phyloP scores from a whole-genome alignment of 2,888 invertebrate genomes.

The Drosophila mimica region DNA sequence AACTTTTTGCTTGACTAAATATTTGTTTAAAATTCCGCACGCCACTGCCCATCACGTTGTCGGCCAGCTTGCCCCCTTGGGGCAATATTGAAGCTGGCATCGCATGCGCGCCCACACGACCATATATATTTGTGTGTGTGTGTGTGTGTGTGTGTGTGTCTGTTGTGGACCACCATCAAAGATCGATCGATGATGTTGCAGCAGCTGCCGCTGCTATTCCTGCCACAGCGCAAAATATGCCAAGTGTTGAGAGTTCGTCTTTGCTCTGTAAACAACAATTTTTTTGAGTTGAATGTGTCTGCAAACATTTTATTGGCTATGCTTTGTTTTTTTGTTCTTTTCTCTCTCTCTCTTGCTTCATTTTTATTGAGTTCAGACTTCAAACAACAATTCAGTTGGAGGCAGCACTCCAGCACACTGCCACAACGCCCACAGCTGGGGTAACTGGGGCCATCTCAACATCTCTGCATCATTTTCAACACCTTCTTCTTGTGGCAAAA shows the following conservation, averaged over 20 bases:
- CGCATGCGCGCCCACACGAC: constrained; percentile 54
- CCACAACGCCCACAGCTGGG: constrained; percentile 47
- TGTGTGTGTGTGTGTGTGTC: too few species aligned
- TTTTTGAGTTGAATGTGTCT: constrained; percentile 45
- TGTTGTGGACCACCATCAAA: constrained; percentile 63
- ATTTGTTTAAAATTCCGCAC: constrained; percentile 77
- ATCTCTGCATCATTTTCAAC: constrained; percentile 62
- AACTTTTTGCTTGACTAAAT: constrained; percentile 71
- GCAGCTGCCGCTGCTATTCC: constrained; percentile 62
- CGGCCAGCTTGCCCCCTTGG: constrained; percentile 33
- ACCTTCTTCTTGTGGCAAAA: constrained; percentile 67
- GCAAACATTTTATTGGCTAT: constrained; percentile 75
- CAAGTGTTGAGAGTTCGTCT: constrained; percentile 57
- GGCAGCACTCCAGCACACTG: constrained; percentile 22
- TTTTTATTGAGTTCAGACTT: constrained; percentile 74
- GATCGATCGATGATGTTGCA: constrained; percentile 61
- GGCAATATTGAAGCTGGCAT: constrained; percentile 14
- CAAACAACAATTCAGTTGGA: constrained; percentile 44
- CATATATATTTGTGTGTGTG: neutral
- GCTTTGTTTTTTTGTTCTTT: constrained; percentile 2
- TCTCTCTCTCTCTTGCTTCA: constrained; percentile 42
- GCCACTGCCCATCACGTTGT: constrained; percentile 52
- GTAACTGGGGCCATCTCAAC: constrained; percentile 32
- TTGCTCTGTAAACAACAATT: constrained; percentile 66
- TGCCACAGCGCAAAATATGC: constrained; percentile 56